phyloP scores from a whole-genome alignment of 2,797 vertebrate species.

The Pseudotriccus pelzelni region DNA sequence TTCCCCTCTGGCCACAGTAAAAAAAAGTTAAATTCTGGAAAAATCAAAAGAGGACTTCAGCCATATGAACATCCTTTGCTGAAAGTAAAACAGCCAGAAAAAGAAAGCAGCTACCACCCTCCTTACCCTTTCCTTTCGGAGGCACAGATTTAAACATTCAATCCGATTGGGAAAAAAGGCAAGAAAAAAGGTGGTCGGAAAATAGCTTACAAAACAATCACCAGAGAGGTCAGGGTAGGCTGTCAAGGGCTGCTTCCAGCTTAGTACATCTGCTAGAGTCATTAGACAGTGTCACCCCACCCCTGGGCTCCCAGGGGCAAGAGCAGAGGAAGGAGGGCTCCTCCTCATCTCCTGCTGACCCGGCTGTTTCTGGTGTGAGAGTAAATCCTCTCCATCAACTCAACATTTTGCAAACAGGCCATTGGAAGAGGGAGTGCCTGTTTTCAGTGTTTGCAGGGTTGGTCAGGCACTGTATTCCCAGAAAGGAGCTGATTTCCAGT shows the following conservation, averaged over 20 bases:
- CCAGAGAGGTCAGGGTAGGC: neutral
- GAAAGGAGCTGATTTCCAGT: neutral
- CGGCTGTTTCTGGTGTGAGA: neutral
- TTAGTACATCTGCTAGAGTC: conserved; percentile 28
- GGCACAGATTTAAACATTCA: neutral
- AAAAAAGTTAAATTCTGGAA: neutral
- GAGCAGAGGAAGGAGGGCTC: conserved; percentile 8
- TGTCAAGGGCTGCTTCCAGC: conserved; percentile 18
- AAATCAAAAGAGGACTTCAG: neutral
- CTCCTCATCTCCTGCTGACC: conserved; percentile 49
- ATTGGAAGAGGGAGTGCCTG: conserved; percentile 11
- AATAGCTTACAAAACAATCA: conserved; percentile 1
- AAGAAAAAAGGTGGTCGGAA: neutral
- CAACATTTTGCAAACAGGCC: conserved; percentile 4
- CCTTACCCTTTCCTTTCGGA: neutral
- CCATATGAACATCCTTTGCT: neutral
- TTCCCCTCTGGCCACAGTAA: neutral
- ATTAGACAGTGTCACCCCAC: conserved; percentile 22
- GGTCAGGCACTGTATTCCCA: neutral
- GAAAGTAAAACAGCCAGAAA: neutral
- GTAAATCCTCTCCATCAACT: neutral
- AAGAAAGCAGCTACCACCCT: neutral
- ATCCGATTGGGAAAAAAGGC: neutral
- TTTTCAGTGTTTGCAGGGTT: neutral
- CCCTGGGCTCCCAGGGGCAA: neutral